Evolutionary conservation across 2,797 vertebrate genomes (phyloP).

Genomic region (Halcyon smyrnensis): DNA sequence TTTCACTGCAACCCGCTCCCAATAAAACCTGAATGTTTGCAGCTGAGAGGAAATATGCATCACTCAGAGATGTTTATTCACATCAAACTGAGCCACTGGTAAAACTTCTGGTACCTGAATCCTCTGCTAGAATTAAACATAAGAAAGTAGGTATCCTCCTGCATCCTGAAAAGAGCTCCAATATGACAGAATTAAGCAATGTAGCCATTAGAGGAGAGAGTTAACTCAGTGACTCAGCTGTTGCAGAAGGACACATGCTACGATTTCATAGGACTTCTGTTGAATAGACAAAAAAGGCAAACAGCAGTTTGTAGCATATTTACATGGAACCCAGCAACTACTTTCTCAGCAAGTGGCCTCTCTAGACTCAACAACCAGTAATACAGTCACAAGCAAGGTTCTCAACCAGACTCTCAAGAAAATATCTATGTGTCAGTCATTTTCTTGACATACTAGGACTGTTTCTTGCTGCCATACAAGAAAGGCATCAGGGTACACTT

Average conservation of each 20-base stretch:
- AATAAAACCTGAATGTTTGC: slow-evolving; percentile 26
- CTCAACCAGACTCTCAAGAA: background rate
- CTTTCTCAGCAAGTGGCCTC: background rate
- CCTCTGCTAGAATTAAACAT: background rate
- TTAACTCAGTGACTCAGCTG: background rate
- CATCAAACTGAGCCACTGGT: slow-evolving; percentile 19
- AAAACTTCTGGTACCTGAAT: slow-evolving; percentile 12
- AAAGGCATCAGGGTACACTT: background rate
- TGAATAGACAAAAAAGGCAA: background rate
- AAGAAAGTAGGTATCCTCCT: background rate
- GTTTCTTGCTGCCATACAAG: background rate
- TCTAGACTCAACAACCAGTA: background rate
- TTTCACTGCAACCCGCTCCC: slow-evolving; percentile 12
- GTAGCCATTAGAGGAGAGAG: background rate
- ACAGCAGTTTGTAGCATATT: background rate
- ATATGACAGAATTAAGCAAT: background rate
- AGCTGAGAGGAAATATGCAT: slow-evolving; percentile 15
- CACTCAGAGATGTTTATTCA: slow-evolving; percentile 59
- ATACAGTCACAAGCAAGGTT: background rate
- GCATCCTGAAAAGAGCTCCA: background rate
- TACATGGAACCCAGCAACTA: background rate
- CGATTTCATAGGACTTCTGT: background rate
- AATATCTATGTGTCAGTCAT: background rate
- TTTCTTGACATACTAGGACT: background rate
- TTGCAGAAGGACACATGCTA: background rate